Base-by-base conservation (phyloP, 2,888 invertebrate genomes). In the Steinernema hermaphroditum region DNA sequence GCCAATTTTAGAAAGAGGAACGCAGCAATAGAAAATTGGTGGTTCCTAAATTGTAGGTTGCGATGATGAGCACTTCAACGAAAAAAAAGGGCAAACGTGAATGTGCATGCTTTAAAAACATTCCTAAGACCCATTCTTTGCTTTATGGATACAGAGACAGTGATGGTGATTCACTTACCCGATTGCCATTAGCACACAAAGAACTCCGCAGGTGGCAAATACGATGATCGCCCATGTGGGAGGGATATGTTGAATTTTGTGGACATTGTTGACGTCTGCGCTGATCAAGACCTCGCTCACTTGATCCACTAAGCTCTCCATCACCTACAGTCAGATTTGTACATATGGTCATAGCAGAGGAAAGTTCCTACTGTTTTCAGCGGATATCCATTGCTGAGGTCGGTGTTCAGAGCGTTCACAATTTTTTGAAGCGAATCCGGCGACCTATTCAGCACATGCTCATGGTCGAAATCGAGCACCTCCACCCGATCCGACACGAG, bases 161-260 rank as follows among this genome's bases (percentile, higher is more conserved):
- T n/a, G n/a, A n/a, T n/a, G n/a, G n/a, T n/a, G n/a, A n/a, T n/a
- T n/a, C n/a, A n/a, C 69, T 22, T 69, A 73, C 75, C 79, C 78
- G 43, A 77, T 50, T n/a, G 73, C 78, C 81, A 81, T 81, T 34
- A 81, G 24, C 8, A 72, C 68, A 44, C 75, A 78, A 1, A 77
- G 49, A 12, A 77, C 43, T 8, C 74, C 77, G 57, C 81, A 81
- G 1, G 72, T 50, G 14, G 76, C 79, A 54, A 81, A 81, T 12
- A 75, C 73, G 12, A 49, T 57, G 73, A 77, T 73, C 2, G 79
- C 79, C 79, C 79, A 79, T 19, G 73, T 41, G 1, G 79, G 79
- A 2, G 80, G 72, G 50, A 80, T 77, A 43, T 74, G 44, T 50
- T 76, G 62, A 27, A 62, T 62, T 32, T 32, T 62, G 62, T 29